Conservation (phyloP, 1,140 invertebrate genomes). For the Drosophila fuyamai region DNA sequence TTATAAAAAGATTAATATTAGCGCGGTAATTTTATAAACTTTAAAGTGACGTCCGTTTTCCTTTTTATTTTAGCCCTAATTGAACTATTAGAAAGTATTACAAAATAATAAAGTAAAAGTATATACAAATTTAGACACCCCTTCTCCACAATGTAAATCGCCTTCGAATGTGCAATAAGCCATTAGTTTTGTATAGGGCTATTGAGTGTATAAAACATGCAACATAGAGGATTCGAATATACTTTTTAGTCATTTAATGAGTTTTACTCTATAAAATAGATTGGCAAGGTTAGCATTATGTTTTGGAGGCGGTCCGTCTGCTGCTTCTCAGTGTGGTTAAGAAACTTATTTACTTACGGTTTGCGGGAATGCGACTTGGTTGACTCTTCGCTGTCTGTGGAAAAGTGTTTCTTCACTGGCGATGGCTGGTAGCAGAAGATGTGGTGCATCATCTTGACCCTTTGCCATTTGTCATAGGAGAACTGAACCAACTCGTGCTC, state of each 20-base stretch:
- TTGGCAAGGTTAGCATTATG: slow-evolving; percentile 16
- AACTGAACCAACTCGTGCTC: slow-evolving; percentile 93
- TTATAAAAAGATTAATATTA: slow-evolving; percentile 24
- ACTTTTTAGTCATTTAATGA: slow-evolving; percentile 9
- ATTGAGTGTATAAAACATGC: slow-evolving; percentile 29
- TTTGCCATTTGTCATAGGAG: slow-evolving; percentile 92
- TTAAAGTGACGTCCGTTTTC: background rate
- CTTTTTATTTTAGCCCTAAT: background rate
- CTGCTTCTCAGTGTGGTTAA: slow-evolving; percentile 14
- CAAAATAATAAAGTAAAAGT: background rate
- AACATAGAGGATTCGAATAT: slow-evolving; percentile 7
- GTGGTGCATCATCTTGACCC: slow-evolving; percentile 93
- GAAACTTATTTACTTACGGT: slow-evolving; percentile 84
- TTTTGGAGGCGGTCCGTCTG: slow-evolving; percentile 15
- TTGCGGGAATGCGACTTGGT: slow-evolving; percentile 83
- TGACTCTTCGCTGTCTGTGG: slow-evolving; percentile 87
- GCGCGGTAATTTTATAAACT: background rate
- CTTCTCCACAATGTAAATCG: background rate
- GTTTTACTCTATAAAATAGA: background rate
- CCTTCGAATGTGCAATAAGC: background rate
- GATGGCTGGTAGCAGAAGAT: slow-evolving; percentile 94
- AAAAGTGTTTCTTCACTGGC: slow-evolving; percentile 91
- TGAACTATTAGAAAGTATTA: background rate
- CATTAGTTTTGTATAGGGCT: background rate
- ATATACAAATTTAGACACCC: background rate